A percentile compares a stretch with the other conserved stretches of the same genome.
These are phyloP conservation scores for Anorthoa munda DNA, from an alignment of 2,888 invertebrate species.

Conservation along the genomic window DNA sequence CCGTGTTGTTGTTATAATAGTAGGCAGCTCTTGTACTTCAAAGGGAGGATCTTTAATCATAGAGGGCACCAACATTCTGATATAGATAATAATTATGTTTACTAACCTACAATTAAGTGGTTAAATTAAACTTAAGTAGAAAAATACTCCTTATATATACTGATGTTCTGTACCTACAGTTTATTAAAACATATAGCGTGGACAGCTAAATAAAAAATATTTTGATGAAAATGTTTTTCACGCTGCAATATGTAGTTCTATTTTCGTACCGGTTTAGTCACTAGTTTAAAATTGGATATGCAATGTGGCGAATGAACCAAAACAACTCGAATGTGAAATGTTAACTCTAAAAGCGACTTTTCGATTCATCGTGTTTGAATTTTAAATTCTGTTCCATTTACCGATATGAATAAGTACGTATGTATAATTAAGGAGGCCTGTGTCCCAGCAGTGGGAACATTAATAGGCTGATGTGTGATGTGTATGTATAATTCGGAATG, in stretches of 20 bases:
- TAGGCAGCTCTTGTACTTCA: conserved; percentile 35
- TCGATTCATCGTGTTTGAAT: conserved; percentile 46
- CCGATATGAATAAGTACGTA: conserved; percentile 30
- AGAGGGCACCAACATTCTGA: conserved; percentile 6
- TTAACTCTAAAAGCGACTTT: conserved; percentile 39
- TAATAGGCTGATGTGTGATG: no score
- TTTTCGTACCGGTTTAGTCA: conserved; percentile 41
- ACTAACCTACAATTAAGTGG: background rate
- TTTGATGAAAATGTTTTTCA: conserved; percentile 21
- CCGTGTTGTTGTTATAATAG: conserved; percentile 47
- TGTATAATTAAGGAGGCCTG: no score
- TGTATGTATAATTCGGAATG: conserved; percentile 12
- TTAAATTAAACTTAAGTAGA: background rate
- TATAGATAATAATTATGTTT: conserved; percentile 10
- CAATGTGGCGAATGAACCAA: conserved; percentile 38
- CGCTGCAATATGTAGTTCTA: conserved; percentile 30
- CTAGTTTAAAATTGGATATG: conserved; percentile 43
- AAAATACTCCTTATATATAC: background rate
- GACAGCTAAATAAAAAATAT: conserved; percentile 7
- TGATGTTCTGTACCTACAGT: background rate
- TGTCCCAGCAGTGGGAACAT: no score
- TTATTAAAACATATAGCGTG: conserved; percentile 5
- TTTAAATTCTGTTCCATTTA: conserved; percentile 45
- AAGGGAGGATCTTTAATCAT: conserved; percentile 44
- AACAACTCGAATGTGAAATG: conserved; percentile 41